A percentile compares a stretch with the other conserved stretches of the same genome.
These are phyloP conservation scores for Tapirus terrestris DNA, from an alignment of 2,113 vertebrate species.

Conservation along the genomic window DNA sequence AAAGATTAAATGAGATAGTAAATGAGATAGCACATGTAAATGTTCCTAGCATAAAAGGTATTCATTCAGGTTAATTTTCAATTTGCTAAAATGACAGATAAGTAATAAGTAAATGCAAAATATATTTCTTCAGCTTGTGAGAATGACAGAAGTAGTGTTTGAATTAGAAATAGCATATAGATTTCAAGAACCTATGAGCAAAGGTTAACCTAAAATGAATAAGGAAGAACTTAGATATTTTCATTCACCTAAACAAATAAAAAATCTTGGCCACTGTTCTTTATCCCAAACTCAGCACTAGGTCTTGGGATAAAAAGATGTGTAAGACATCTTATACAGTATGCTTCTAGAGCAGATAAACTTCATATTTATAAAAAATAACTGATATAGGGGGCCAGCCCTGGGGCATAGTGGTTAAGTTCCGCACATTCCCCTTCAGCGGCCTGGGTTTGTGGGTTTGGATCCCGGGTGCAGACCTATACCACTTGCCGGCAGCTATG, in stretches of 20 bases:
- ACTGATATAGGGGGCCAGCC: neutral
- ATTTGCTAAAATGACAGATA: neutral
- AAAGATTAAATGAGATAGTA: neutral
- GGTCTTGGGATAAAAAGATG: neutral
- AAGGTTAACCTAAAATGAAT: constrained; percentile 24
- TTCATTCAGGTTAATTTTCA: neutral
- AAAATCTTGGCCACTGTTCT: constrained; percentile 28
- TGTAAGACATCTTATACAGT: neutral
- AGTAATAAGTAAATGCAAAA: constrained; percentile 18
- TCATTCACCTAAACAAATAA: neutral
- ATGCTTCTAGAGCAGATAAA: neutral
- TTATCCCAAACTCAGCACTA: neutral
- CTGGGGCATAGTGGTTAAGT: no score
- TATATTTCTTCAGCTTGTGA: neutral
- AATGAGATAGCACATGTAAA: neutral
- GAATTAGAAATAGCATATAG: neutral
- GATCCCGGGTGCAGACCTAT: no score
- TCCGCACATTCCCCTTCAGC: no score
- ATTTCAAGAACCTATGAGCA: constrained; percentile 13
- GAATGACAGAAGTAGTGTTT: neutral
- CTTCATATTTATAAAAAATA: neutral
- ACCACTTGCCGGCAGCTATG: no score
- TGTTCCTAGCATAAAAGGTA: neutral
- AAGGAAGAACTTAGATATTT: neutral
- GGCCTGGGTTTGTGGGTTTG: no score